A percentile compares a stretch with the other conserved stretches of the same genome.
These are phyloP conservation scores for Anguilla pacifica DNA, from an alignment of 2,797 vertebrate genomes.

Conservation along the genomic window DNA sequence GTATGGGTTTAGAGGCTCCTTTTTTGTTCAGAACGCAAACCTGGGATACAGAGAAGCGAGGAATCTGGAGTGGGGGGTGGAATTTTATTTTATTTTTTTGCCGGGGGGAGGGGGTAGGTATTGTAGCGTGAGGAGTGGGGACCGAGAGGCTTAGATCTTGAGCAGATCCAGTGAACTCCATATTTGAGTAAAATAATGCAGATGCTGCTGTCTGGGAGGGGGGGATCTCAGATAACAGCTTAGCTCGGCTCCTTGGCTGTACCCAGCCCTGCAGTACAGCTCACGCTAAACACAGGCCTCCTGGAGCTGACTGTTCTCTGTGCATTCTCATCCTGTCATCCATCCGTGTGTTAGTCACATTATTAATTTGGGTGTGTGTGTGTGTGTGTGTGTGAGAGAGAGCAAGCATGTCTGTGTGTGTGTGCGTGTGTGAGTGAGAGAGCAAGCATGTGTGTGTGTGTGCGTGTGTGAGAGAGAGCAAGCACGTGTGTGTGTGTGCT, in stretches of 20 bases:
- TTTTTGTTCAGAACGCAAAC: neutral
- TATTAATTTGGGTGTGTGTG: neutral
- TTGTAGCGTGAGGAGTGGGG: neutral
- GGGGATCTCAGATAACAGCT: neutral
- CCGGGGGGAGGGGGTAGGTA: neutral
- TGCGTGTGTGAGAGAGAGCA: too few relatives aligned
- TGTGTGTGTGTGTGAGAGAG: too few relatives aligned
- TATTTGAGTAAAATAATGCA: neutral
- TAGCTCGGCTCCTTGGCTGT: neutral
- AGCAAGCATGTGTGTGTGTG: too few relatives aligned
- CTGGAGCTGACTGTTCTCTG: neutral
- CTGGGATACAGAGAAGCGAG: neutral
- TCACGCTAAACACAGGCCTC: neutral
- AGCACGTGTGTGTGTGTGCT: too few relatives aligned
- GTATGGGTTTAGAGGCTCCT: neutral
- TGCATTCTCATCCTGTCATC: conserved; percentile 18
- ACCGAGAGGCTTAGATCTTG: neutral
- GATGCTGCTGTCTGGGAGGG: neutral
- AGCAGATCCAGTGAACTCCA: neutral
- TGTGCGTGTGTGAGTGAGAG: too few relatives aligned
- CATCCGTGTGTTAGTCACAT: neutral
- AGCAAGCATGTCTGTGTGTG: too few relatives aligned
- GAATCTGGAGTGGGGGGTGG: neutral
- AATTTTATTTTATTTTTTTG: too few relatives aligned
- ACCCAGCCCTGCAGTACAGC: neutral